Conservation (phyloP, 2,113 vertebrate species). For the Cariama cristata region DNA sequence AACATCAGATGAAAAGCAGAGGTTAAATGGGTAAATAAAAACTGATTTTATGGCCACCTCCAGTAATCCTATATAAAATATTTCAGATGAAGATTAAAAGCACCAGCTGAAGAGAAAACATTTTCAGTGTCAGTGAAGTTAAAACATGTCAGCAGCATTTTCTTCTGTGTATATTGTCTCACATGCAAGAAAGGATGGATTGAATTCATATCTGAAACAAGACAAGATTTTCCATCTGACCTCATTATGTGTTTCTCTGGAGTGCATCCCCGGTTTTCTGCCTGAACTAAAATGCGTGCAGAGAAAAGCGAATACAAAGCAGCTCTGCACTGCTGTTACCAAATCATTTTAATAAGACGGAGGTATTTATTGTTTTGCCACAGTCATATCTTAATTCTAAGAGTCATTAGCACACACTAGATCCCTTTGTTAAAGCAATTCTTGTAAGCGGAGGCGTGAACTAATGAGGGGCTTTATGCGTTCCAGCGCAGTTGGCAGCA, state of each 20-base stretch:
- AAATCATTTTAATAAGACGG: slow-evolving; percentile 68
- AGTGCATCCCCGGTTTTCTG: slow-evolving; percentile 68
- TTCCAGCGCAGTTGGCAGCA: slow-evolving; percentile 58
- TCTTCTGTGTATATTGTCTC: slow-evolving; percentile 60
- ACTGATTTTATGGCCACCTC: not conserved
- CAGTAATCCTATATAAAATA: not conserved
- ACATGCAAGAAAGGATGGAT: slow-evolving; percentile 72
- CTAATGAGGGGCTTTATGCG: slow-evolving; percentile 71
- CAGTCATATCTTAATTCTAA: slow-evolving; percentile 66
- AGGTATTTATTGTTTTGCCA: slow-evolving; percentile 74
- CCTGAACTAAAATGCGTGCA: slow-evolving; percentile 60
- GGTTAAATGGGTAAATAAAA: slow-evolving; percentile 32
- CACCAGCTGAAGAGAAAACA: slow-evolving; percentile 37
- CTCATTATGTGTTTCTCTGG: slow-evolving; percentile 79
- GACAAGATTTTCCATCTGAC: slow-evolving; percentile 79
- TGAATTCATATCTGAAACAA: slow-evolving; percentile 77
- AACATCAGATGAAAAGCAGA: not conserved
- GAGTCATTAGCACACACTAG: slow-evolving; percentile 61
- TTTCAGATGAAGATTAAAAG: slow-evolving; percentile 55
- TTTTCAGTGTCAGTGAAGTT: slow-evolving; percentile 66
- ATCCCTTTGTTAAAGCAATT: slow-evolving; percentile 70
- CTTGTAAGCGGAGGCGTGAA: slow-evolving; percentile 56
- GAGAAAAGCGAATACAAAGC: slow-evolving; percentile 66
- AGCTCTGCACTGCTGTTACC: slow-evolving; percentile 37
- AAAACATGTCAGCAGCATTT: slow-evolving; percentile 64